Conservation (phyloP, 2,113 vertebrate species). For the Grammomys dolichurus region DNA sequence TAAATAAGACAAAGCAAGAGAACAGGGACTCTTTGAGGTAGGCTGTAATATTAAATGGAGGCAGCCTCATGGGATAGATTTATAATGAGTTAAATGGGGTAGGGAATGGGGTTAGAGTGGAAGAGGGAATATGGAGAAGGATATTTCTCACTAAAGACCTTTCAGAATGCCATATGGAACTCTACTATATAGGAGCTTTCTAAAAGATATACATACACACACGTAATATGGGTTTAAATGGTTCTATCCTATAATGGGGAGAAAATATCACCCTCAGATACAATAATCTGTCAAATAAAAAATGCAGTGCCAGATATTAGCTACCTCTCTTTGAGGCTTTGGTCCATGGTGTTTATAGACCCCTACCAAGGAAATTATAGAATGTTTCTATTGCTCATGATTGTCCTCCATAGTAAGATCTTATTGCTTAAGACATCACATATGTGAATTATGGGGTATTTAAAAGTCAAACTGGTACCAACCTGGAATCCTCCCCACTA, state of each 20-base stretch:
- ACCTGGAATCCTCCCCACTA: not conserved
- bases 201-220: not conserved
- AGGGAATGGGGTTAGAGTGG: not conserved
- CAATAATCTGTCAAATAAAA: not conserved
- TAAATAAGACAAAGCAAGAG: not conserved
- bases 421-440: not conserved
- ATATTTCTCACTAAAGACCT: not conserved
- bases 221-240: too few species aligned
- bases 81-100: not conserved
- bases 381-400: not conserved
- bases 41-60: constrained; percentile 9
- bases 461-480: not conserved
- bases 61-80: not conserved
- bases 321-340: not conserved
- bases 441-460: not conserved
- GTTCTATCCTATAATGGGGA: not conserved
- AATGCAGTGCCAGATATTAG: not conserved
- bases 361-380: not conserved
- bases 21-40: not conserved
- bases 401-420: not conserved
- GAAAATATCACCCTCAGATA: not conserved
- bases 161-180: not conserved
- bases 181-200: not conserved
- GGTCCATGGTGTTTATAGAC: not conserved
- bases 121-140: not conserved